These are phyloP conservation scores for Pachliopta kotzebuea DNA, from an alignment of 2,888 invertebrate species.

Conservation along the genomic window DNA sequence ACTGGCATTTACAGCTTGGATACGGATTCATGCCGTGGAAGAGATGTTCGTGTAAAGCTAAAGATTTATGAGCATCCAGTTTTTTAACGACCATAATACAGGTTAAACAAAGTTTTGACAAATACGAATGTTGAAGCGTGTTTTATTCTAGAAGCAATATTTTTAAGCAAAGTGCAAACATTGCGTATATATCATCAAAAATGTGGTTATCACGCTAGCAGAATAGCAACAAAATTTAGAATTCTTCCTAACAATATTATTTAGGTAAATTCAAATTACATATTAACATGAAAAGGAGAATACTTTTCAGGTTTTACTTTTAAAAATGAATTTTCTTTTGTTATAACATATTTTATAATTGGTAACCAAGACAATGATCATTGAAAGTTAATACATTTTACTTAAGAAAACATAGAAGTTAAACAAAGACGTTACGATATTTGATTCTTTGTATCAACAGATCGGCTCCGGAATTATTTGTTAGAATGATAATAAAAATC, in stretches of 20 bases:
- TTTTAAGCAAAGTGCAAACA: background rate
- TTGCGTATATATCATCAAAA: background rate
- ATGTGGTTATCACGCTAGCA: no score
- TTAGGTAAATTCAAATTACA: no score
- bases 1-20: constrained; percentile 18
- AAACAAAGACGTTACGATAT: background rate
- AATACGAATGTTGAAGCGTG: background rate
- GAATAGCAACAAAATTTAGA: no score
- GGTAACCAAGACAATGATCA: no score
- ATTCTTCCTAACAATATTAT: no score
- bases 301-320: no score
- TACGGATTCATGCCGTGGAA: constrained; percentile 12
- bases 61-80: constrained; percentile 11
- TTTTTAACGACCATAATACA: constrained; percentile 2
- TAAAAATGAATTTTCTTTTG: no score
- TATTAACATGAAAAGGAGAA: no score
- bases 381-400: background rate
- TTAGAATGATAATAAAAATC: constrained; percentile 43
- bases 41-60: constrained; percentile 11
- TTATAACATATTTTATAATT: no score
- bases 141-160: background rate
- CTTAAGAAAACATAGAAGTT: background rate
- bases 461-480: constrained; percentile 37
- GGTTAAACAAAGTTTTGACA: background rate
- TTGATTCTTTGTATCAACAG: constrained; percentile 12